Percentiles rank a stretch among this genome's conserved stretches.
Evolutionary conservation across 2,888 invertebrate genomes (phyloP).

Genomic region (Chalcis sispes): DNA sequence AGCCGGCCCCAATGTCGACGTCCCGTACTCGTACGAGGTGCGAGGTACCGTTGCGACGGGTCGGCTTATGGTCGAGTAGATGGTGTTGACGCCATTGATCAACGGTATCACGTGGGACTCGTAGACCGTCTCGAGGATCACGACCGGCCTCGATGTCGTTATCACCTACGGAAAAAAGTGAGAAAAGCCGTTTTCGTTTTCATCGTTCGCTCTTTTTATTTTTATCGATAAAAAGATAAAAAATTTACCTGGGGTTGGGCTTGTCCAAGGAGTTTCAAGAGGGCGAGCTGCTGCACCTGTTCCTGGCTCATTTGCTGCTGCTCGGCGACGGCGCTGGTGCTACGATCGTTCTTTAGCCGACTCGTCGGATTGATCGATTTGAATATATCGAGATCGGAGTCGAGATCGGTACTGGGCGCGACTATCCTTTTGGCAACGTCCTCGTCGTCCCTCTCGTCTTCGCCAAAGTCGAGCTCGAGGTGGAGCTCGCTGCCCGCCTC

Average conservation of each 20-base stretch:
- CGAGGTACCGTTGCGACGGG: conserved; percentile 87
- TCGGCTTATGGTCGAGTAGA: conserved; percentile 87
- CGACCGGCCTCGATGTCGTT: conserved; percentile 86
- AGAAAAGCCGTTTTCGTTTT: not conserved
- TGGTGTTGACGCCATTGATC: conserved; percentile 85
- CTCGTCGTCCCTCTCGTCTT: conserved; percentile 80
- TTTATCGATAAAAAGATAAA: not conserved
- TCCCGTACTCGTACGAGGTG: conserved; percentile 87
- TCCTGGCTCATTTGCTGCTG: conserved; percentile 78
- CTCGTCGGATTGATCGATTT: conserved; percentile 77
- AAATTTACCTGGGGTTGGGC: conserved; percentile 76
- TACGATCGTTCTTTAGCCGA: conserved; percentile 77
- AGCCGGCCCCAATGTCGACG: conserved; percentile 81
- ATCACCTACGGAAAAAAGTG: conserved; percentile 78
- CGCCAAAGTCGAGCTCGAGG: conserved; percentile 90
- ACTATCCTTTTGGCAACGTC: conserved; percentile 75
- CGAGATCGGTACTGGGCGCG: conserved; percentile 78
- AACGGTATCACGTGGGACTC: conserved; percentile 90
- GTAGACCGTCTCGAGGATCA: conserved; percentile 87
- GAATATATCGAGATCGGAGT: conserved; percentile 84
- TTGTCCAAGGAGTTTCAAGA: conserved; percentile 83
- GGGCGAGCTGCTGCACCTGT: conserved; percentile 85
- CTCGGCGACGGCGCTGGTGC: conserved; percentile 47
- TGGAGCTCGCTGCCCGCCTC: conserved; percentile 93
- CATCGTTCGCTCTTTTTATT: not conserved